Evolutionary conservation across 2,888 invertebrate genomes (phyloP).

Genomic region (Oxyteleia sp.): DNA sequence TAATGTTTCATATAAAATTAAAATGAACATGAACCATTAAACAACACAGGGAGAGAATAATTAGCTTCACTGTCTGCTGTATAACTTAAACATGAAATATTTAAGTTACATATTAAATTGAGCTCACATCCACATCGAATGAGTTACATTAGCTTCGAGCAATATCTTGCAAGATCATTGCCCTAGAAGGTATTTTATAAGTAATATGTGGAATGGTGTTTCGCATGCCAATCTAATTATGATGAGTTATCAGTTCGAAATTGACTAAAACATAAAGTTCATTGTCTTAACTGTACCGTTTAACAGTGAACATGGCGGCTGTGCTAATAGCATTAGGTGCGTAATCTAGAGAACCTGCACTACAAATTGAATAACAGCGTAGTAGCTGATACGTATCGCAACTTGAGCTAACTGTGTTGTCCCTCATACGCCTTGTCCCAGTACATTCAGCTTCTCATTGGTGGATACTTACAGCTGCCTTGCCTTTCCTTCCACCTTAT

Average conservation of each 20-base stretch:
- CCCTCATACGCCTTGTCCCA: constrained; percentile 58
- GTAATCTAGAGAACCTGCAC: constrained; percentile 84
- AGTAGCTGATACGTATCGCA: constrained; percentile 82
- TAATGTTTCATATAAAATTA: no score
- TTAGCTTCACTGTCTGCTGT: no score
- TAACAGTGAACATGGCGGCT: constrained; percentile 61
- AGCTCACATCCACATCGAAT: constrained; percentile 1
- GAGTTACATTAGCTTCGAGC: background rate
- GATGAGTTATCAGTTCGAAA: constrained; percentile 46
- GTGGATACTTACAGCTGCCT: constrained; percentile 47
- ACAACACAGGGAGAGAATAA: no score
- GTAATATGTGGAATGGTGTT: constrained; percentile 24
- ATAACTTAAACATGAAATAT: no score
- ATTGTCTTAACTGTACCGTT: constrained; percentile 59
- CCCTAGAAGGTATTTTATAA: constrained; percentile 10
- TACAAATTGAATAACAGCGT: constrained; percentile 84
- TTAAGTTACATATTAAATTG: constrained; percentile 1
- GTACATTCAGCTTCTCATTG: constrained; percentile 61
- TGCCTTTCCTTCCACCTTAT: constrained; percentile 64
- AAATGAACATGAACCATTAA: no score
- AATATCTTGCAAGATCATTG: constrained; percentile 7
- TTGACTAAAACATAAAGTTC: constrained; percentile 46
- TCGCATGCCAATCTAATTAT: constrained; percentile 13
- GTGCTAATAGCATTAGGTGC: constrained; percentile 84
- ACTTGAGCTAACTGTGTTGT: constrained; percentile 75